Conservation (phyloP, 92 coral and sea anemone species). For the Epizoanthus illoricatus region DNA sequence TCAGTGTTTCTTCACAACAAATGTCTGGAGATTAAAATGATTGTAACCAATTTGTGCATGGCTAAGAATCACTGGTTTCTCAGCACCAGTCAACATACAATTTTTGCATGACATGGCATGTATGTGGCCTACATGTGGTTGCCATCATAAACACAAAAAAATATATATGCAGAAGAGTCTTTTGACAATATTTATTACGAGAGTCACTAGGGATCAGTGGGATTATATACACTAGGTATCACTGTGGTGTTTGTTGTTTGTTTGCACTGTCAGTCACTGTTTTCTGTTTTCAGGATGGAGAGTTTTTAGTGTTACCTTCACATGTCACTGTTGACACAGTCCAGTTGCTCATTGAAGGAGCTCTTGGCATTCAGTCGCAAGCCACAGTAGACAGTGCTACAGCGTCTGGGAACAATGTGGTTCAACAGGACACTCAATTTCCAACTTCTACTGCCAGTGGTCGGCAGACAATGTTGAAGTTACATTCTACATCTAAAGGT, state of each 20-base stretch:
- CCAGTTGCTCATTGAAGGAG: slow-evolving; percentile 65
- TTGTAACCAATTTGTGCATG: no score
- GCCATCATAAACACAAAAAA: no score
- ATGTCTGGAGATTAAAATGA: no score
- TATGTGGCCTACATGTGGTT: no score
- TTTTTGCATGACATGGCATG: no score
- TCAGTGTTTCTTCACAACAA: no score
- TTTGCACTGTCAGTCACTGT: not conserved
- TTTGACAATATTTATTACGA: no score
- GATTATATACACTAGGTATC: no score
- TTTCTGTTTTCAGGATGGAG: slow-evolving; percentile 62
- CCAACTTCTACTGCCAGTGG: not conserved
- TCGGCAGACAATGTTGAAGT: slow-evolving; percentile 10
- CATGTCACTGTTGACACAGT: slow-evolving; percentile 56
- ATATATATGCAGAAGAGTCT: no score
- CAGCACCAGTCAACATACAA: no score
- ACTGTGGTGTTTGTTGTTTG: not conserved
- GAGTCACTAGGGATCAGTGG: no score
- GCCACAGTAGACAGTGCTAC: not conserved
- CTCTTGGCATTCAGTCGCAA: slow-evolving; percentile 33
- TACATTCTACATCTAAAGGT: slow-evolving; percentile 35
- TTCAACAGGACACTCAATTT: not conserved
- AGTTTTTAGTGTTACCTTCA: slow-evolving; percentile 80
- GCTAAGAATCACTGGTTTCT: no score
- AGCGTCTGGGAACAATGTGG: not conserved